Percentiles rank a stretch among this genome's conserved stretches.
Evolutionary conservation across 2,888 invertebrate species (phyloP).

Genomic region (Bellardia pandia): DNA sequence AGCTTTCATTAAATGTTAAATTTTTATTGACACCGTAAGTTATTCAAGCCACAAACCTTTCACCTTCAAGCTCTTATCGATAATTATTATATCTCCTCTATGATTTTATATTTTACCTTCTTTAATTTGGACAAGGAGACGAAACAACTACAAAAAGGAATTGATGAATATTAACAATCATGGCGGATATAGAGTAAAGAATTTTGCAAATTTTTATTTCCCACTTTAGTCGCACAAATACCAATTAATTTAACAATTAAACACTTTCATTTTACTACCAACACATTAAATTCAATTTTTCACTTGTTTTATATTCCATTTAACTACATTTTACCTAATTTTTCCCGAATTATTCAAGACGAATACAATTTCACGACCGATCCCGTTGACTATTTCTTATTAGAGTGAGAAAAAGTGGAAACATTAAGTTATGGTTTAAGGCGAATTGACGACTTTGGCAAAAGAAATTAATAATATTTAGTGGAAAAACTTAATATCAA

Average conservation of each 20-base stretch:
- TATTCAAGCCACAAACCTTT: neutral
- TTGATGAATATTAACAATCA: neutral
- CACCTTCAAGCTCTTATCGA: neutral
- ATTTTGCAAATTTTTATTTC: constrained; percentile 7
- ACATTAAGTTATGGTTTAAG: neutral
- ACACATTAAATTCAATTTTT: neutral
- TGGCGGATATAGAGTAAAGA: neutral
- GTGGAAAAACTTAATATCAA: no score
- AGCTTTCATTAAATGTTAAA: no score
- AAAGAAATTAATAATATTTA: no score
- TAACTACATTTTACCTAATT: no score
- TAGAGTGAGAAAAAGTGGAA: no score
- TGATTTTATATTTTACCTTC: neutral
- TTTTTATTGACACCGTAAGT: neutral
- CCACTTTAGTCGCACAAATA: neutral
- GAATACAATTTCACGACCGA: neutral
- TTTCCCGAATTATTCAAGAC: no score
- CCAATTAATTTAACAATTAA: no score
- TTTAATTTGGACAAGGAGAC: neutral
- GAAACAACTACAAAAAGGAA: neutral
- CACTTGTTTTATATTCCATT: neutral
- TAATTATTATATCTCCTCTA: no score
- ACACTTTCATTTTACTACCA: neutral
- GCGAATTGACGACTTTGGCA: no score
- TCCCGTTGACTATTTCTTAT: no score